Evolutionary conservation across 2,888 invertebrate species (phyloP).

Genomic region (Mimumesa dahlbomi): DNA sequence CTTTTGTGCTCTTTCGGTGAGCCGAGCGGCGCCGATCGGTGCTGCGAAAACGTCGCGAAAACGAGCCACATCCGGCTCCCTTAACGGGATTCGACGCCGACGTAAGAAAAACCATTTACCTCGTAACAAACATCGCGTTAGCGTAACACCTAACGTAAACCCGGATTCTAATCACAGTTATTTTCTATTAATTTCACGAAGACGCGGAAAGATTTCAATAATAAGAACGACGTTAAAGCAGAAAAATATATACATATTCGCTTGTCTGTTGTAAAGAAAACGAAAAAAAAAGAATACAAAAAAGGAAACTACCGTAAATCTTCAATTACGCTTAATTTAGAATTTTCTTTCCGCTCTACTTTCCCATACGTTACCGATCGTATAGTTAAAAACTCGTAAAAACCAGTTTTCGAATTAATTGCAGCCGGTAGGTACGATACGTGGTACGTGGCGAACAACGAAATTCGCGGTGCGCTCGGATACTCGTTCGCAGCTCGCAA

Average conservation of each 20-base stretch:
- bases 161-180: too few species aligned
- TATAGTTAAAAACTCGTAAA: not conserved
- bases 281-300: too few species aligned
- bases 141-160: too few species aligned
- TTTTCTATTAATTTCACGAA: too few species aligned
- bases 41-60: constrained; percentile 61
- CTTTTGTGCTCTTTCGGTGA: constrained; percentile 63
- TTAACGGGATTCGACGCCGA: constrained; percentile 56
- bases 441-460: constrained; percentile 12
- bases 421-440: not conserved
- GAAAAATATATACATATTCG: too few species aligned
- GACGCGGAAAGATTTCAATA: too few species aligned
- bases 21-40: constrained; percentile 55
- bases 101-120: constrained; percentile 28
- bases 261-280: too few species aligned
- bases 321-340: not conserved
- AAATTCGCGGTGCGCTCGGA: constrained; percentile 28
- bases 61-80: constrained; percentile 57
- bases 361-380: not conserved
- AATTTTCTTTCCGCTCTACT: not conserved
- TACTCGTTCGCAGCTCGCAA: constrained; percentile 34
- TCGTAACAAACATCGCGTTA: not conserved
- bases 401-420: not conserved
- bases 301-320: too few species aligned
- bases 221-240: too few species aligned